A percentile compares a stretch with the other conserved stretches of the same genome.
Conservation (phyloP, 1,140 invertebrate species). For the Phymastichus coffea region DNA sequence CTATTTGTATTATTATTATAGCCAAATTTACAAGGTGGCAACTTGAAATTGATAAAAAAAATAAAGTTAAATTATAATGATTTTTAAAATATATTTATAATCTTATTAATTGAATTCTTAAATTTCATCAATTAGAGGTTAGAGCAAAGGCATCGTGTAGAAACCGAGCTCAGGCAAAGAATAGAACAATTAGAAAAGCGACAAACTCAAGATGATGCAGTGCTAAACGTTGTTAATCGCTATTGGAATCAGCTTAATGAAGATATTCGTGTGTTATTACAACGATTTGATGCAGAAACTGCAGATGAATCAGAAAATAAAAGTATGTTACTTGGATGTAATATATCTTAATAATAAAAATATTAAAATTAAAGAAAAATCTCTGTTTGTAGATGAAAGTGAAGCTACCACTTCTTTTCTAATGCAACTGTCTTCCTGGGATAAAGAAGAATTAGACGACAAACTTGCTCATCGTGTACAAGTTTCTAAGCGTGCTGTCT, state of each 20-base stretch:
- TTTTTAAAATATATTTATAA: too few relatives aligned
- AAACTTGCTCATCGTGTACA: constrained; percentile 92
- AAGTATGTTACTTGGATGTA: constrained; percentile 62
- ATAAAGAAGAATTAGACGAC: constrained; percentile 95
- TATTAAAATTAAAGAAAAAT: neutral
- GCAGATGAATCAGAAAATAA: constrained; percentile 94
- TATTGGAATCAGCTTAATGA: constrained; percentile 99
- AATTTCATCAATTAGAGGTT: too few relatives aligned
- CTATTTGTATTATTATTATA: too few relatives aligned
- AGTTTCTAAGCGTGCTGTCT: constrained; percentile 90
- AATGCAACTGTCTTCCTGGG: constrained; percentile 96
- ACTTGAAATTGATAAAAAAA: too few relatives aligned
- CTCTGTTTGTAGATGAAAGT: constrained; percentile 79
- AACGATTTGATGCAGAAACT: constrained; percentile 96
- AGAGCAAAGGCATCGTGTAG: constrained; percentile 85
- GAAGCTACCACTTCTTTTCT: constrained; percentile 96
- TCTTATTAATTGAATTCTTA: too few relatives aligned
- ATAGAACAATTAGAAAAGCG: constrained; percentile 97
- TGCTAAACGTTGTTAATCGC: constrained; percentile 95
- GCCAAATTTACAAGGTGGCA: too few relatives aligned
- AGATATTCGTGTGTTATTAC: constrained; percentile 90
- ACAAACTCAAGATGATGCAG: constrained; percentile 96
- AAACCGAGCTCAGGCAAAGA: constrained; percentile 85
- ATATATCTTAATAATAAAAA: constrained; percentile 2
- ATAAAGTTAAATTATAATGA: too few relatives aligned